A percentile compares a stretch with the other conserved stretches of the same genome.
Evolutionary conservation across 2,888 invertebrate genomes (phyloP).

Genomic region (Druceiella hillmani): DNA sequence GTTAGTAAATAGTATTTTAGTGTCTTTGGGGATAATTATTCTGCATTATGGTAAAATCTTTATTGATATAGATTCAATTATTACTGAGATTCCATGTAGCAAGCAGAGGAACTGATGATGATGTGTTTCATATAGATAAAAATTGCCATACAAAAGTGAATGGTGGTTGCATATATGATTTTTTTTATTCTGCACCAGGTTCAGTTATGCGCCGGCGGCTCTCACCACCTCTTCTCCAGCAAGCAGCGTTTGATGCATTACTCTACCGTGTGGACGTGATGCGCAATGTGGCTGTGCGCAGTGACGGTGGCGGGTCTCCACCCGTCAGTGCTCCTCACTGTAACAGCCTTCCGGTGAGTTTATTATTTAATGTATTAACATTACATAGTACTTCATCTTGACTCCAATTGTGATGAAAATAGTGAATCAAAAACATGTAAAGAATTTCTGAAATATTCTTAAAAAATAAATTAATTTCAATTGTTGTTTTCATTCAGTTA

Average conservation of each 20-base stretch:
- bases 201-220: slow-evolving; percentile 51
- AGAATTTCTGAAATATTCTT: too few species aligned
- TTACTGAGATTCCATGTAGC: too few species aligned
- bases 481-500: neutral
- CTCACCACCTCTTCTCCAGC: slow-evolving; percentile 77
- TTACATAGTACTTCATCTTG: too few species aligned
- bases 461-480: too few species aligned
- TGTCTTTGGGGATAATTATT: too few species aligned
- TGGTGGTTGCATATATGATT: slow-evolving; percentile 1
- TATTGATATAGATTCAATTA: too few species aligned
- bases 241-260: slow-evolving; percentile 74
- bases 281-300: slow-evolving; percentile 67
- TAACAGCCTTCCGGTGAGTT: slow-evolving; percentile 36
- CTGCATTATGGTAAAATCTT: too few species aligned
- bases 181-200: slow-evolving; percentile 28
- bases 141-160: slow-evolving; percentile 4
- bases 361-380: too few species aligned
- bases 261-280: slow-evolving; percentile 76
- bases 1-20: too few species aligned
- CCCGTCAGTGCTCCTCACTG: slow-evolving; percentile 24
- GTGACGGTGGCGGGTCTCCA: slow-evolving; percentile 29
- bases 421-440: too few species aligned
- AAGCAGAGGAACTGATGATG: too few species aligned
- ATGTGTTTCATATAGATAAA: slow-evolving; percentile 7
- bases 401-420: too few species aligned